Base-by-base conservation (phyloP, 2,797 vertebrate genomes). In the Babyrousa celebensis region DNA sequence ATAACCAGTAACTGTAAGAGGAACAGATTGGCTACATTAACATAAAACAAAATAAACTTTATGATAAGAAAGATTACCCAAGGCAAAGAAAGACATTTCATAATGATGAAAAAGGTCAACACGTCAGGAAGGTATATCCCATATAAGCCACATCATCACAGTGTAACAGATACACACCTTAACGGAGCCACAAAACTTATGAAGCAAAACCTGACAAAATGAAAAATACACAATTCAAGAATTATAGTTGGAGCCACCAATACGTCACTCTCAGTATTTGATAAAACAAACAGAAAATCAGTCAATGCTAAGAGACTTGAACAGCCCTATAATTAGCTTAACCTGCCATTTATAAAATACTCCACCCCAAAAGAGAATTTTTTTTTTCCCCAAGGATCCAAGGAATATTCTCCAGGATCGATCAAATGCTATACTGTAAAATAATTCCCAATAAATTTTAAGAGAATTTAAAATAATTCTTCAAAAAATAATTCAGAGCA, bases 41-140 rank as follows among this genome's bases (percentile, higher is more conserved):
- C 36, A 63, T 74, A 87, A 88, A 74, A 52, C 71, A 88, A 75
- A 65, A 58, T 12, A n/a, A 72, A 52, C 67, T 80, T 80, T 60
- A 82, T 36, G 29, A 60, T 58, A 91, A 43, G 75, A 58, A 91
- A 63, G 48, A 72, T 15, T 62, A 62, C 40, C 62, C 21, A 82
- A 91, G 56, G 56, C 56, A 71, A 71, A 71, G 16, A 91, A 6
- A 90, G 40, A 27, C 40, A 91, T 48, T 87, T 74, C 58, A 18
- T 62, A 82, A 62, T 71, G 21, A 62, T 36, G 3, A 60, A 27
- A 21, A 70, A 32, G n/a, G 56, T 82, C 29, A 48, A 48, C 52
- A 82, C 16, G 21, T 82, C 56, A 82, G 36, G 54, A 91, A 91
- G 56, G 58, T 29, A 82, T 18, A 60, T 9, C 9, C 27, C 36